Evolutionary conservation across 2,888 invertebrate genomes (phyloP), one percentile per base, ranked within the genome.

Genomic region (Drosophila bunnanda): DNA sequence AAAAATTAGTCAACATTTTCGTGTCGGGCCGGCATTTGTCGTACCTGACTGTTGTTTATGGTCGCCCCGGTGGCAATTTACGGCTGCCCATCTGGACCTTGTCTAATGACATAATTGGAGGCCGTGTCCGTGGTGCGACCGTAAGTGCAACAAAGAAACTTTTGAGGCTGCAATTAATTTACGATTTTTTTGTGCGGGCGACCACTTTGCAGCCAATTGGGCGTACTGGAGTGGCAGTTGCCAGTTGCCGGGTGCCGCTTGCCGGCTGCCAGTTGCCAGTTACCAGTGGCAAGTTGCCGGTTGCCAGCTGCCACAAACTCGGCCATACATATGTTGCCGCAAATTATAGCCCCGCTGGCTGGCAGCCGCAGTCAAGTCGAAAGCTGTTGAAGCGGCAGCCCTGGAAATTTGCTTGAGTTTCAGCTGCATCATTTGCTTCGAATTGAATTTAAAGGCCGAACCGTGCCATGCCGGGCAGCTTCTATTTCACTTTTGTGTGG

Each of bases 1-100:
- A 78, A 80, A 80, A 79, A 85, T 79, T 81, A 69, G 84, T 76
- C 84, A 83, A 78, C 87, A 83, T 82, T 87, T 73, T 78, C 55
- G 54, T 75, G 79, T 76, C 54, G 71, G 43, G 39, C 44, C 68
- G 67, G 70, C 78, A 78, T 82, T 83, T 80, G 85, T 86, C 74
- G 65, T 68, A 73, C 62, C 67, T 75, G 50, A 66, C 72, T 65
- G 56, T 61, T 69, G 76, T 73, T 77, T 76, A 77, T 76, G 76
- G 73, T 59, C 28, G 53, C 28, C 55, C 53, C 61, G 58, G 53
- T 17, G 61, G 43, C 34, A 74, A 85, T 82, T 82, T 82, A 82
- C 73, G 69, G 73, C 62, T 43, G 54, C 73, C 67, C 67, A 68
- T 67, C 67, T 67, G 67, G 66, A 56, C 56, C 55, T 62, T 56